Conservation (phyloP, 2,113 vertebrate genomes). For the Xiphorhynchus elegans region DNA sequence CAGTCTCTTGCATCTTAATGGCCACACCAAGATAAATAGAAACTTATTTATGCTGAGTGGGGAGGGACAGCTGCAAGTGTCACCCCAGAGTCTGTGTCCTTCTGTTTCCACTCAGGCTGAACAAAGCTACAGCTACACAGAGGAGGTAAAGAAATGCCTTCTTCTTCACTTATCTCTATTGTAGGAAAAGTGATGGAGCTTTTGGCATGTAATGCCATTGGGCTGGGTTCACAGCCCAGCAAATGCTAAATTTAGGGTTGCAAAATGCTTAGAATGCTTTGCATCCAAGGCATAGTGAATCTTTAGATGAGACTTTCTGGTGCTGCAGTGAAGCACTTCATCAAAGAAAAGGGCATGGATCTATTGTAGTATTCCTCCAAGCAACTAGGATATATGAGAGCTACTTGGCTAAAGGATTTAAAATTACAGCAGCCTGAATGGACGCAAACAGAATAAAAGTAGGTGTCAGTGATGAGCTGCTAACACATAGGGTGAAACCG, state of each 20-base stretch:
- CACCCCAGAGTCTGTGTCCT: accelerated
- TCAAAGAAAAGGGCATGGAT: not conserved
- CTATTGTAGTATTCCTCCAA: not conserved
- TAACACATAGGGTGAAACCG: not conserved
- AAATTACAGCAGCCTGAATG: not conserved
- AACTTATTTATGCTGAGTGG: not conserved
- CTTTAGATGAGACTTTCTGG: not conserved
- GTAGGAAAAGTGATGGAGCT: not conserved
- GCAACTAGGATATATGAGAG: not conserved
- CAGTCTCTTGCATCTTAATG: not conserved
- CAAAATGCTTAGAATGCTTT: not conserved
- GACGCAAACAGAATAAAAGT: not conserved
- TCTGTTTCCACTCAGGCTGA: not conserved
- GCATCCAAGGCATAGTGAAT: not conserved
- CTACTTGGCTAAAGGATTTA: not conserved
- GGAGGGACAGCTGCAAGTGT: not conserved
- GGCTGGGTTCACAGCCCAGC: not conserved
- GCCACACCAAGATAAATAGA: not conserved
- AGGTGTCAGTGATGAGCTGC: not conserved
- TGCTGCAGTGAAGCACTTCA: not conserved
- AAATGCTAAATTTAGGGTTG: not conserved
- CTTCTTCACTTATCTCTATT: not conserved
- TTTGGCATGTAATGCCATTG: not conserved
- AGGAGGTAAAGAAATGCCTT: not conserved
- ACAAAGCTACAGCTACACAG: not conserved